These are phyloP conservation scores for Zophobas atratus DNA, from an alignment of 1,140 invertebrate species.

Conservation along the genomic window DNA sequence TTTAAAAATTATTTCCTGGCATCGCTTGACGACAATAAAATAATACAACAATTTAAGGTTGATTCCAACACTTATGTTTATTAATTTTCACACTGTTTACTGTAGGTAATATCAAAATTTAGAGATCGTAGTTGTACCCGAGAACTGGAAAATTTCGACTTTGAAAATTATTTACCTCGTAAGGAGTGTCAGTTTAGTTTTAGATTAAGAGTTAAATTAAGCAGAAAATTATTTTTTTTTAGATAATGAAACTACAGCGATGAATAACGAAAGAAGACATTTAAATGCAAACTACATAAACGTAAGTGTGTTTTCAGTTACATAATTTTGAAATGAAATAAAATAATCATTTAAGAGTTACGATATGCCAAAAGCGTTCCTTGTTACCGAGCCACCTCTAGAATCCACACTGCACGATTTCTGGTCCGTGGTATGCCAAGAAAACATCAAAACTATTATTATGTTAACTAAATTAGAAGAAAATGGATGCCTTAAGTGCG, in stretches of 20 bases:
- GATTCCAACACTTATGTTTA: neutral
- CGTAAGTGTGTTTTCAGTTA: constrained; percentile 16
- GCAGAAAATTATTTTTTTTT: too few species aligned
- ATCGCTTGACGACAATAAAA: neutral
- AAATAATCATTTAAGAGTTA: constrained; percentile 72
- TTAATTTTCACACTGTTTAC: neutral
- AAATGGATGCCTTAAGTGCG: constrained; percentile 76
- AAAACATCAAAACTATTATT: constrained; percentile 79
- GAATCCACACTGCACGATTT: constrained; percentile 81
- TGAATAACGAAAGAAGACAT: constrained; percentile 30
- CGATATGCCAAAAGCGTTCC: constrained; percentile 78
- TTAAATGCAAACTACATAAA: constrained; percentile 54
- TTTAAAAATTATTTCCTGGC: neutral
- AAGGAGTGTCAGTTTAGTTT: too few species aligned
- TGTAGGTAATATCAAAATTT: neutral
- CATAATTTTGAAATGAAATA: constrained; percentile 13
- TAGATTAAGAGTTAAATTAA: too few species aligned
- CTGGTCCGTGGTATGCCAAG: constrained; percentile 85
- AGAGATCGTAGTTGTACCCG: too few species aligned
- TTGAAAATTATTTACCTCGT: too few species aligned
- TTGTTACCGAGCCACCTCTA: constrained; percentile 85
- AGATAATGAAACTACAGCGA: too few species aligned
- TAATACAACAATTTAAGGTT: neutral
- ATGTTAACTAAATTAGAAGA: constrained; percentile 86
- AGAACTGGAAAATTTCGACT: too few species aligned